Evolutionary conservation across 2,113 vertebrate genomes (phyloP).

Genomic region (Nothoprocta pentlandii): DNA sequence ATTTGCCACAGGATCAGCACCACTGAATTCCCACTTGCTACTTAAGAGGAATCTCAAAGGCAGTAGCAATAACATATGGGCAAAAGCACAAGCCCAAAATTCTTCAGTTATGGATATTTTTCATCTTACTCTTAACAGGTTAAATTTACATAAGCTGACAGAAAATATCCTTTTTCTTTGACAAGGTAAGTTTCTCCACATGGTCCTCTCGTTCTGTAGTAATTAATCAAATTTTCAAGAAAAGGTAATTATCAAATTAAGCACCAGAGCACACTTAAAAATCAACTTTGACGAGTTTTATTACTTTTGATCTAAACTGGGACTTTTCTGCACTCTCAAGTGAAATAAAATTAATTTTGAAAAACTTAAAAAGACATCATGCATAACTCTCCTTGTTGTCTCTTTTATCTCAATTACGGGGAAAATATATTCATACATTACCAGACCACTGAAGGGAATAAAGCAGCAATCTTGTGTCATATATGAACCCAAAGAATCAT

Average conservation of each 20-base stretch:
- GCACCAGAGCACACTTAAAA: neutral
- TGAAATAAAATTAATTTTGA: neutral
- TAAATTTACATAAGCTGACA: neutral
- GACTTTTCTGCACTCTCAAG: neutral
- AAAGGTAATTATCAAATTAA: neutral
- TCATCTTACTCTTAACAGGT: fast-evolving
- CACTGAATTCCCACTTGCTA: neutral
- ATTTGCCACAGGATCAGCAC: neutral
- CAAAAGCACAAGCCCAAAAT: neutral
- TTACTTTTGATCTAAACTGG: fast-evolving
- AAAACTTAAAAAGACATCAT: fast-evolving
- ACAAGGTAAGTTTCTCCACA: fast-evolving
- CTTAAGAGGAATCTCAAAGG: neutral
- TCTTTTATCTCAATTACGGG: neutral
- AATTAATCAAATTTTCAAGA: neutral
- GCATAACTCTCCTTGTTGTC: neutral
- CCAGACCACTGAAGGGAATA: neutral
- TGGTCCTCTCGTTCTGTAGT: neutral
- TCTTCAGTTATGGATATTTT: neutral
- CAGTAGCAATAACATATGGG: fast-evolving
- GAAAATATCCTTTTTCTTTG: no score
- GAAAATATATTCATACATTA: neutral
- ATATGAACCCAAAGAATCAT: fast-evolving
- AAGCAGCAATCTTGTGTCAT: fast-evolving
- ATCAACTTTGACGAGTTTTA: neutral